phyloP scores from a whole-genome alignment of 2,797 vertebrate genomes.

The Streptopelia turtur region DNA sequence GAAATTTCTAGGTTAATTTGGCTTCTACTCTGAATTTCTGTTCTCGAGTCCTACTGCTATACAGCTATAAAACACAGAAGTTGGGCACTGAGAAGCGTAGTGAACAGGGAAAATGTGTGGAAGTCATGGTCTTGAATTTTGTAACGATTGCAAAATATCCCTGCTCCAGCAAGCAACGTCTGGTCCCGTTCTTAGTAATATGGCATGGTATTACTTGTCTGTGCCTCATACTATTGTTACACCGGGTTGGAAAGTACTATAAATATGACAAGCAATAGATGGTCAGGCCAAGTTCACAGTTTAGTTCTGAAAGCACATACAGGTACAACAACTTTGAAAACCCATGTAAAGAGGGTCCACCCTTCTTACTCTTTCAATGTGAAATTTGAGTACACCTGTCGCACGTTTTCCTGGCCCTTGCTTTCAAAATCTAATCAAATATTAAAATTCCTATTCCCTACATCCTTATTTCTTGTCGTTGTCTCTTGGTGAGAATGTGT shows the following conservation, averaged over 20 bases:
- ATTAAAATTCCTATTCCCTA: neutral
- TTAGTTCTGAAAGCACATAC: neutral
- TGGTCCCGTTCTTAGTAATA: neutral
- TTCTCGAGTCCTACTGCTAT: neutral
- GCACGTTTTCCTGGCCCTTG: neutral
- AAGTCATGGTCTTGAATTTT: neutral
- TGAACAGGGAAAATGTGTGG: neutral
- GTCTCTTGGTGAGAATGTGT: neutral
- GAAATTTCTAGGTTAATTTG: neutral
- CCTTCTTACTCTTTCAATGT: neutral
- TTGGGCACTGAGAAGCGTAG: neutral
- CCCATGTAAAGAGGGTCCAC: neutral
- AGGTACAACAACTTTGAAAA: neutral
- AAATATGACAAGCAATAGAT: neutral
- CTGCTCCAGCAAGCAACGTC: neutral
- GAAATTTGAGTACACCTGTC: neutral
- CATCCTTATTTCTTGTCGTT: neutral
- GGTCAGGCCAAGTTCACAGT: neutral
- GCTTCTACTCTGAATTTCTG: neutral
- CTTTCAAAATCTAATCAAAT: neutral
- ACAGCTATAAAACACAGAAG: neutral
- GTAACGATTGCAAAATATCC: neutral
- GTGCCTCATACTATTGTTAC: neutral
- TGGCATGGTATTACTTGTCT: neutral
- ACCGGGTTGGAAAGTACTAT: neutral